Base-by-base conservation (phyloP, 2,888 invertebrate species). In the Phyllotreta striolata region DNA sequence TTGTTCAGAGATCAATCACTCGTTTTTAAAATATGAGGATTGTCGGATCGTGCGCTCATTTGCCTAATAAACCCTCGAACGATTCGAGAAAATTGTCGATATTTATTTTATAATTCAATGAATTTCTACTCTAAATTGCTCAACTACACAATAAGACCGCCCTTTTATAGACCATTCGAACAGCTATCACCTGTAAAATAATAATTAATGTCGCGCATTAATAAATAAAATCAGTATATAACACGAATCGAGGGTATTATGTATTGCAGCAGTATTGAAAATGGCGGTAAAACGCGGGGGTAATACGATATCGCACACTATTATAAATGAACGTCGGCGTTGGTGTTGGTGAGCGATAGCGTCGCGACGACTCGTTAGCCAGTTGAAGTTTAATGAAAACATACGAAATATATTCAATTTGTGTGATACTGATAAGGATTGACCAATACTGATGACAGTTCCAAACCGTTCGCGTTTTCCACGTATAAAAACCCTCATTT, bases 361-460 rank as follows among this genome's bases (percentile, higher is more conserved):
- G 58, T 58, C 46, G 59, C 59, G 51, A 59, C 59, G 59, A 51
- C 76, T 74, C 70, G 72, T 71, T 74, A 72, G 73, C 74, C 73
- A 71, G 70, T 72, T 70, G 70, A 72, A 71, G 76, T 79, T 79
- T 77, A 82, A 80, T 81, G 82, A 80, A 82, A 81, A 82, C 82
- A 85, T 85, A 85, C 87, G 87, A 87, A 87, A 87, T 87, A 86
- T 87, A 87, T 87, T 87, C 87, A 87, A 87, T 87, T 87, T 87
- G 87, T 84, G 84, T 82, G 81, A 82, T 75, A 71, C 81, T 82
- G 88, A 89, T 89, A 88, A 87, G 51, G 85, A 24, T 78, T 75
- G 74, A 43, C 66, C 67, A 70, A 70, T 59, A 62, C 55, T 49
- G 66, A 63, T 66, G 66, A 63, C 66, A 62, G 62, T 47, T 39